Evolutionary conservation across 2,113 vertebrate species (phyloP), one percentile per base, ranked within the genome.

Genomic region (Urocitellus parryii): DNA sequence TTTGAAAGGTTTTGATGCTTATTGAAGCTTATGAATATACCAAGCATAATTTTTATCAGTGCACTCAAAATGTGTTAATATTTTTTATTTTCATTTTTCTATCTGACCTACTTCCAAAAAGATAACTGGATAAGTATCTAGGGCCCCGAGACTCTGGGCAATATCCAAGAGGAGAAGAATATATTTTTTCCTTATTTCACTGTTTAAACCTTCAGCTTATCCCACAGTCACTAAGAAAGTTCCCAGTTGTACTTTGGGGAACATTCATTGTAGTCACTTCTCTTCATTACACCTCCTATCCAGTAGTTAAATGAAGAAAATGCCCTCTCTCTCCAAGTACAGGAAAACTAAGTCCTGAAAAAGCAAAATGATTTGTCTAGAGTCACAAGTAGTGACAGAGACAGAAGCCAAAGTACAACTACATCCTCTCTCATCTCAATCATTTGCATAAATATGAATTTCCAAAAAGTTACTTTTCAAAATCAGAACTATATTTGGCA

Each of bases 151-250:
- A 1, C 25, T 84, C 39, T 45, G 45, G 20, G 6, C 6, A 85
- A 25, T 86, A 90, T 96, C 76, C 39, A 87, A 8, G 13, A n/a
- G 25, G 3, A 17, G 48, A 67, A 39, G 1, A 91, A 11, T 48
- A 27, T 2, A 90, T 87, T 77, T 93, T 51, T 45, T 77, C 24
- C 14, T 65, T 86, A 53, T 63, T 61, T 34, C 83, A 24, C 51
- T 61, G 4, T 80, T 29, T 93, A 96, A 95, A 86, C 13, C 7
- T 85, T 88, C 24, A 58, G n/a, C 24, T 93, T 81, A 81, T 81
- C 53, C 61, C 48, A 68, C 45, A 88, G 53, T 81, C 67, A 81
- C 45, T 56, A 80, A 37, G 65, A 94, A 93, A 86, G 25, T 92
- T 91, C 61, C 27, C 68, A 56, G 8, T n/a, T 77, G 32, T 37